These are phyloP conservation scores for Myrmophylax atrothorax DNA, from an alignment of 2,113 vertebrate species.

Conservation along the genomic window DNA sequence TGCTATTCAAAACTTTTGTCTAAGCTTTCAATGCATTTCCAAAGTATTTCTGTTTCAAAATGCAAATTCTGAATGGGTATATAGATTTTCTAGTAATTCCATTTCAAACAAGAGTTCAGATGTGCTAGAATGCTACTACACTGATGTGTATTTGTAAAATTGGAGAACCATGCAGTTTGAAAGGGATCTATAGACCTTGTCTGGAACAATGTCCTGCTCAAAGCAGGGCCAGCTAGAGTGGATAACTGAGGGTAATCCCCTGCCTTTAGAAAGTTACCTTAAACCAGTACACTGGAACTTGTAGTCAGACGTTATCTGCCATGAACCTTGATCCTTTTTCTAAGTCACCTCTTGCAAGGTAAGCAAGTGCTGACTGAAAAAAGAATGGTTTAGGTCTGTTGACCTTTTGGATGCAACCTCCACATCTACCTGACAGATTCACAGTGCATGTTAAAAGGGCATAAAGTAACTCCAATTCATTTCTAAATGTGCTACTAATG, in stretches of 20 bases:
- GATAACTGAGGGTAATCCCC: neutral
- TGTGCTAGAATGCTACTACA: neutral
- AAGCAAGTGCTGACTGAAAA: neutral
- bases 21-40: neutral
- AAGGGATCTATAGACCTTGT: neutral
- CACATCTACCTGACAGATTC: neutral
- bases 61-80: neutral
- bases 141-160: neutral
- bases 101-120: neutral
- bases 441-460: neutral
- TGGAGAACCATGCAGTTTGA: neutral
- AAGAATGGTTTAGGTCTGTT: neutral
- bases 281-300: neutral
- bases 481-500: neutral
- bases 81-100: neutral
- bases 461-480: neutral
- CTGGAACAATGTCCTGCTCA: neutral
- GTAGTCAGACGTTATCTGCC: neutral
- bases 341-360: neutral
- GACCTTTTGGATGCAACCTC: neutral
- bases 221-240: neutral
- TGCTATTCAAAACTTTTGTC: neutral
- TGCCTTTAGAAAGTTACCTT: neutral
- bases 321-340: neutral
- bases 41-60: neutral